A percentile compares a stretch with the other conserved stretches of the same genome.
These are phyloP conservation scores for Tribolium freemani DNA, from an alignment of 2,888 invertebrate species.

Conservation along the genomic window DNA sequence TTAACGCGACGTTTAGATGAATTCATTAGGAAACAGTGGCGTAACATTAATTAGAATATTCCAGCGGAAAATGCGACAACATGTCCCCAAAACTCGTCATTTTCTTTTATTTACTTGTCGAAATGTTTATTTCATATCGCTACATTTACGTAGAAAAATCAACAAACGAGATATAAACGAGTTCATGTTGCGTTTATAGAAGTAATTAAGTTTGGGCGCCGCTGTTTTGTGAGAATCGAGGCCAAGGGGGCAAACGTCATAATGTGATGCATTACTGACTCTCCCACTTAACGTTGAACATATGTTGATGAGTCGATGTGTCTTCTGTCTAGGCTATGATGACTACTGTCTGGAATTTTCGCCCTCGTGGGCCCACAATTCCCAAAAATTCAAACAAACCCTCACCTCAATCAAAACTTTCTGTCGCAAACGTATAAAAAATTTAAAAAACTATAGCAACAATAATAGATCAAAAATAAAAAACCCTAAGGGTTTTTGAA, in stretches of 20 bases:
- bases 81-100: background rate
- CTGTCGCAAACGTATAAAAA: too few relatives aligned
- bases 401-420: too few relatives aligned
- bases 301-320: conserved; percentile 58
- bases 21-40: conserved; percentile 50
- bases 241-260: conserved; percentile 56
- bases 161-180: conserved; percentile 1
- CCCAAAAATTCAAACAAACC: too few relatives aligned
- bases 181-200: conserved; percentile 6
- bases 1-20: conserved; percentile 58
- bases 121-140: background rate
- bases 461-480: too few relatives aligned
- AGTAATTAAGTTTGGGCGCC: conserved; percentile 47
- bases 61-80: background rate
- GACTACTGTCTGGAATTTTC: conserved; percentile 15
- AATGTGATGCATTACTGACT: conserved; percentile 58
- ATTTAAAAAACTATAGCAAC: too few relatives aligned
- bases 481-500: too few relatives aligned
- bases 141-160: conserved; percentile 6
- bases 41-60: conserved; percentile 37
- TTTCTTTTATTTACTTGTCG: background rate
- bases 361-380: background rate
- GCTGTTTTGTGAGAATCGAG: conserved; percentile 54
- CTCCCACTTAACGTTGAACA: conserved; percentile 59
- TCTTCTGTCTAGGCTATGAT: conserved; percentile 47